Conservation (phyloP, 2,888 invertebrate genomes). For the Trachelus iudaicus region DNA sequence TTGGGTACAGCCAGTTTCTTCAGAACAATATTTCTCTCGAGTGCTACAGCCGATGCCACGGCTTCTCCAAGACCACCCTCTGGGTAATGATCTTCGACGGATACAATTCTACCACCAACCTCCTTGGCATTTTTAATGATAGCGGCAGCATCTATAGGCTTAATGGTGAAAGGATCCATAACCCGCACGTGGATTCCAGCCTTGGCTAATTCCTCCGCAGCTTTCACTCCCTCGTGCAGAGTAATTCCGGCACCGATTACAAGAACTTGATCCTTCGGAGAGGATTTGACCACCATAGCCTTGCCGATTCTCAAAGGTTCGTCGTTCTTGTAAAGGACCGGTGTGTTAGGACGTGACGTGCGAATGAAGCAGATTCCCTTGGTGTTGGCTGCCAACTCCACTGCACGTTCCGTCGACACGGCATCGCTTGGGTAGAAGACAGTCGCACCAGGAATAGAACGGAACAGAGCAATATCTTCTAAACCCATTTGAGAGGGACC, state of each 20-base stretch:
- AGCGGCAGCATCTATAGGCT: conserved; percentile 88
- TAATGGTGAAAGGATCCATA: conserved; percentile 95
- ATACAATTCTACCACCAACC: conserved; percentile 84
- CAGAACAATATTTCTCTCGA: conserved; percentile 77
- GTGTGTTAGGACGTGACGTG: conserved; percentile 91
- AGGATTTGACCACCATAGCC: conserved; percentile 82
- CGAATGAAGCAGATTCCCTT: conserved; percentile 96
- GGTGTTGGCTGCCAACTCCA: conserved; percentile 95
- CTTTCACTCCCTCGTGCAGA: conserved; percentile 88
- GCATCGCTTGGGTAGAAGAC: conserved; percentile 90
- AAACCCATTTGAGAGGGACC: conserved; percentile 99
- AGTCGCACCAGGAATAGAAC: conserved; percentile 85
- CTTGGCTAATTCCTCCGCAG: conserved; percentile 80
- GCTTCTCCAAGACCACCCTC: conserved; percentile 98
- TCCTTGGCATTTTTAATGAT: conserved; percentile 82
- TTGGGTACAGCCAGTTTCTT: conserved; percentile 83
- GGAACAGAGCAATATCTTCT: conserved; percentile 97
- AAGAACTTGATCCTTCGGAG: conserved; percentile 81
- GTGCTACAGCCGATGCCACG: conserved; percentile 83
- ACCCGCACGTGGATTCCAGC: conserved; percentile 82
- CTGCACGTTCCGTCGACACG: conserved; percentile 92
- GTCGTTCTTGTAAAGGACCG: conserved; percentile 86
- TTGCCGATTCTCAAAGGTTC: conserved; percentile 84
- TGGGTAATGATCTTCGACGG: conserved; percentile 97
- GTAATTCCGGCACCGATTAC: conserved; percentile 96